Base-by-base conservation (phyloP, 2,113 vertebrate genomes). In the Holacanthus passer region DNA sequence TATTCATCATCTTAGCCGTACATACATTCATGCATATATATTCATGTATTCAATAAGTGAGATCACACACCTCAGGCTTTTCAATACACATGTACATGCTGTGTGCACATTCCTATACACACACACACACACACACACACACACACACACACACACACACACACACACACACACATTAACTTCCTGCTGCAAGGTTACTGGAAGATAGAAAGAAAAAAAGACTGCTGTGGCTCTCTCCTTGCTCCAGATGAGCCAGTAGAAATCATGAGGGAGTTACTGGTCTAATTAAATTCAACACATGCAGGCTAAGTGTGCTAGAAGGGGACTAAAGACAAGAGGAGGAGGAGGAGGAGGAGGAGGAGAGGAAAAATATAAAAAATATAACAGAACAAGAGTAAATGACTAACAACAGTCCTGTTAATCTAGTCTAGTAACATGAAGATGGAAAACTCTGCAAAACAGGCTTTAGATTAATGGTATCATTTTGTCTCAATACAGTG, bases 251-350 rank as follows among this genome's bases (percentile, higher is more conserved):
- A 92, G 83, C 68, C 79, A 75, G 69, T 73, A 84, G 83, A 87
- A 92, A 77, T 90, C 92, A 92, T 53, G 62, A 81, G 89, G 90
- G 92, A 92, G 66, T 88, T 90, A 88, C 85, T 89, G 90, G 69
- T 90, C 86, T 92, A 94, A 92, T 93, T 94, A 91, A 91, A 93
- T 93, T 86, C 80, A 89, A 88, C 75, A 86, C 83, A 91, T 86
- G 50, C 39, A 79, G 48, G 64, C 37, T 29, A 84, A 77, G 59
- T 82, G 81, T 84, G 76, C 69, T 79, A 83, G 53, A 65, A 73
- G 80, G 39, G 37, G 39, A 75, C 27, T 13, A 60, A 59, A 41
- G 72, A 73, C 39, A 55, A 31, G 10, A 52, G 43, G 45, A 62
- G 45, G 10, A 47, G 8, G 10, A 12, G 22, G 45, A 17, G 17